These are phyloP conservation scores for Lumbricus terrestris DNA, from an alignment of 2,888 invertebrate species.

Conservation along the genomic window DNA sequence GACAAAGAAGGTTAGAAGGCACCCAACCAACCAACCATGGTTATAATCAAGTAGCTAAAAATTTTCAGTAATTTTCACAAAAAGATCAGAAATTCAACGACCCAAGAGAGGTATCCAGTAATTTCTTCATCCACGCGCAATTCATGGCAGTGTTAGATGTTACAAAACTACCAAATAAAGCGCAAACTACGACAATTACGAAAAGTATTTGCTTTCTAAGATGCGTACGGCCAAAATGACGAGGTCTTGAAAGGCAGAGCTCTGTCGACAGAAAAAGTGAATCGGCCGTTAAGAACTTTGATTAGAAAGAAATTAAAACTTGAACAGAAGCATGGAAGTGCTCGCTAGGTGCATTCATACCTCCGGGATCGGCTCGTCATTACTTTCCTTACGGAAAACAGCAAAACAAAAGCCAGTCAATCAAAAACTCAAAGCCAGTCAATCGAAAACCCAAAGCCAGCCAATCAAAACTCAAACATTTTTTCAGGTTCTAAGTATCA, in stretches of 20 bases:
- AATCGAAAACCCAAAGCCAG: background rate
- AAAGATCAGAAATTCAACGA: background rate
- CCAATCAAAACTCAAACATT: background rate
- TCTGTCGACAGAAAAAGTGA: background rate
- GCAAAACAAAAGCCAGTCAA: background rate
- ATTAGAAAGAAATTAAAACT: background rate
- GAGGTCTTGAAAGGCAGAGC: background rate
- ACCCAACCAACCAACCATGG: background rate
- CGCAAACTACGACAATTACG: background rate
- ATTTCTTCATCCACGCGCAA: background rate
- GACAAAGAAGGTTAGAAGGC: background rate
- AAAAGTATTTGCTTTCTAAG: background rate
- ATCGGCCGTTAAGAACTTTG: background rate
- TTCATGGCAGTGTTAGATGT: background rate
- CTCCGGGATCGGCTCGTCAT: background rate
- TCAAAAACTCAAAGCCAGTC: background rate
- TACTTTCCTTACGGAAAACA: constrained; percentile 6
- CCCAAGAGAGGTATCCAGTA: background rate
- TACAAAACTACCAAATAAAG: background rate
- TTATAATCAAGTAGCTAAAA: background rate
- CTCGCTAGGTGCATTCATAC: background rate
- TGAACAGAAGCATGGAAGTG: background rate
- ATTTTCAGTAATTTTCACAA: background rate
- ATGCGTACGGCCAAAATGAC: background rate
- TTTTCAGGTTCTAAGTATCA: background rate